phyloP scores from a whole-genome alignment of 2,797 vertebrate species.

The Chloroceryle inda region DNA sequence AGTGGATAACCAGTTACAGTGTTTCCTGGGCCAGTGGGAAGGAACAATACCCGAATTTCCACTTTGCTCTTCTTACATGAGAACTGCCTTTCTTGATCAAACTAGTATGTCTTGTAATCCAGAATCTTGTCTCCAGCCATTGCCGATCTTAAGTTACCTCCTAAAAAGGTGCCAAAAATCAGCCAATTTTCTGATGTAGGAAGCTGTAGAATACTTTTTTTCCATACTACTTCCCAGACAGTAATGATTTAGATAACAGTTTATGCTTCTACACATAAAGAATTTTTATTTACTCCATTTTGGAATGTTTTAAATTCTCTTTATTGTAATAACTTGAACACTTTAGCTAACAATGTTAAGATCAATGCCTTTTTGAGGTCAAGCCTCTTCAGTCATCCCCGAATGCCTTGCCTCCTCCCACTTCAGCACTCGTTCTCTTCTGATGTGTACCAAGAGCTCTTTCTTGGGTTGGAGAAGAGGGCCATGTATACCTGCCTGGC shows the following conservation, averaged over 20 bases:
- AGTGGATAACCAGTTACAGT: neutral
- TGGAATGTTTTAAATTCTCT: neutral
- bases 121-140: neutral
- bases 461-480: neutral
- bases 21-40: neutral
- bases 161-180: neutral
- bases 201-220: neutral
- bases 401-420: neutral
- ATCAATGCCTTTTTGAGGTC: slow-evolving; percentile 7
- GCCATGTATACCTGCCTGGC: neutral
- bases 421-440: neutral
- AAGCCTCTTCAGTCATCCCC: neutral
- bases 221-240: neutral
- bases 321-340: neutral
- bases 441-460: neutral
- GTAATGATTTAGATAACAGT: neutral
- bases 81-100: slow-evolving; percentile 5
- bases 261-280: neutral
- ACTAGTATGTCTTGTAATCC: neutral
- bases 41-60: neutral
- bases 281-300: neutral
- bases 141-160: neutral
- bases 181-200: neutral
- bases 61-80: neutral
- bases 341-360: neutral